Conservation (phyloP, 1,140 invertebrate genomes). For the Arctopsyche grandis region DNA sequence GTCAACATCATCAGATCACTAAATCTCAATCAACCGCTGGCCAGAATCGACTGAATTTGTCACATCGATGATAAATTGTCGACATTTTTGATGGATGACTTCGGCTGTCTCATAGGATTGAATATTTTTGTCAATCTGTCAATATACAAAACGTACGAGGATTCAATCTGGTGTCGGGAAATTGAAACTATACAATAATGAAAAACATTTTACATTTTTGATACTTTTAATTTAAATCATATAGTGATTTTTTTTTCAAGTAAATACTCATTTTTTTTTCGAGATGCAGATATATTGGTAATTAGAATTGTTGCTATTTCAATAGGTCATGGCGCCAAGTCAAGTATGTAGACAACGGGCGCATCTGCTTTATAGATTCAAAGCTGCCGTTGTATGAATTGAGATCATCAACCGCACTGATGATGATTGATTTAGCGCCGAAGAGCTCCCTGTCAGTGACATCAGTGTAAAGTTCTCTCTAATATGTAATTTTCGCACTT, state of each 20-base stretch:
- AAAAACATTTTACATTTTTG: too few relatives aligned
- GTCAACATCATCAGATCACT: slow-evolving; percentile 10
- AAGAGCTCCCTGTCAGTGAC: neutral
- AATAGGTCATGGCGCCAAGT: neutral
- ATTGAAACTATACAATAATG: too few relatives aligned
- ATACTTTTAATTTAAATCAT: too few relatives aligned
- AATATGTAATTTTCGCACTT: slow-evolving; percentile 7
- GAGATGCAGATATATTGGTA: too few relatives aligned
- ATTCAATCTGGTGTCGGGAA: too few relatives aligned
- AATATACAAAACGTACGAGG: neutral
- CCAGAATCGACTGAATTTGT: neutral
- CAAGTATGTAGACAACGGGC: neutral
- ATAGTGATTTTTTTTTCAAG: too few relatives aligned
- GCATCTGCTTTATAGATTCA: slow-evolving; percentile 33
- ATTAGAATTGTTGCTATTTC: slow-evolving; percentile 11
- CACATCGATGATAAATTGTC: neutral
- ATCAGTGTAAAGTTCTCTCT: neutral
- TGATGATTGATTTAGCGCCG: slow-evolving; percentile 24
- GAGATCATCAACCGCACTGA: slow-evolving; percentile 20
- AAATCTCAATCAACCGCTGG: slow-evolving; percentile 39
- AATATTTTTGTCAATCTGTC: neutral
- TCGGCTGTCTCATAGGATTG: neutral
- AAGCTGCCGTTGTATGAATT: slow-evolving; percentile 3
- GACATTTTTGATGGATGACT: neutral
- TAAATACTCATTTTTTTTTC: too few relatives aligned